Percentiles rank a stretch among this genome's conserved stretches.
Conservation (phyloP, 2,888 invertebrate species). For the Agrochola circellaris region DNA sequence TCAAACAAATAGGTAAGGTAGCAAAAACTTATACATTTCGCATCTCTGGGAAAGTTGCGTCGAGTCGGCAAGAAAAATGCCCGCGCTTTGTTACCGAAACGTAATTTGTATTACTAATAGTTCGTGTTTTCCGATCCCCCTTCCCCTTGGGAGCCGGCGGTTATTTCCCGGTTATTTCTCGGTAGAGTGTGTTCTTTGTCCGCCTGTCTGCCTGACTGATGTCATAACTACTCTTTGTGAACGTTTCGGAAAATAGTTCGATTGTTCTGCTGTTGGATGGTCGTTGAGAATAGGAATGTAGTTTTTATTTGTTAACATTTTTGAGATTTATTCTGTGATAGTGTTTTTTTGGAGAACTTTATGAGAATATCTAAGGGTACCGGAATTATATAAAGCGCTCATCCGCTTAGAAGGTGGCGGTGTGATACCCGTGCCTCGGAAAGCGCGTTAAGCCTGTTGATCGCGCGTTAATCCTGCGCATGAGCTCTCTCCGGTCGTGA, state of each 20-base stretch:
- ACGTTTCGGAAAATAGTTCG: conserved; percentile 56
- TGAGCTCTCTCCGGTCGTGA: too few relatives aligned
- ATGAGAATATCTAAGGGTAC: too few relatives aligned
- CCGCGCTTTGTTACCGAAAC: conserved; percentile 68
- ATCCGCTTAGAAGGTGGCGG: too few relatives aligned
- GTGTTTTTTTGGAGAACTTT: not conserved
- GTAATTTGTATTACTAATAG: conserved; percentile 78
- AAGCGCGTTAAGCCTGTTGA: too few relatives aligned
- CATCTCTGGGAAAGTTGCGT: conserved; percentile 57
- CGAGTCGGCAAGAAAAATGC: conserved; percentile 64
- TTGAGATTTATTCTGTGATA: not conserved
- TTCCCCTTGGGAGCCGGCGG: conserved; percentile 21
- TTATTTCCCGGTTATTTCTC: conserved; percentile 60
- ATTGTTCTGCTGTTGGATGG: conserved; percentile 35
- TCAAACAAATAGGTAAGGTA: conserved; percentile 26
- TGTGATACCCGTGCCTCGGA: too few relatives aligned
- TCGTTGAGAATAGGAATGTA: conserved; percentile 14
- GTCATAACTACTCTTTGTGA: conserved; percentile 66
- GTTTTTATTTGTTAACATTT: conserved; percentile 19
- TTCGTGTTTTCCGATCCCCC: conserved; percentile 72
- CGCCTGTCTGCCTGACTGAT: conserved; percentile 71
- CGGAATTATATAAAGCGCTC: too few relatives aligned
- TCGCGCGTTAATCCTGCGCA: too few relatives aligned
- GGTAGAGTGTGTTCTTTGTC: conserved; percentile 69
- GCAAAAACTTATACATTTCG: conserved; percentile 56